Base-by-base conservation (phyloP, 37 sponge, comb jelly and placozoan species). In the Beroe forskalii region DNA sequence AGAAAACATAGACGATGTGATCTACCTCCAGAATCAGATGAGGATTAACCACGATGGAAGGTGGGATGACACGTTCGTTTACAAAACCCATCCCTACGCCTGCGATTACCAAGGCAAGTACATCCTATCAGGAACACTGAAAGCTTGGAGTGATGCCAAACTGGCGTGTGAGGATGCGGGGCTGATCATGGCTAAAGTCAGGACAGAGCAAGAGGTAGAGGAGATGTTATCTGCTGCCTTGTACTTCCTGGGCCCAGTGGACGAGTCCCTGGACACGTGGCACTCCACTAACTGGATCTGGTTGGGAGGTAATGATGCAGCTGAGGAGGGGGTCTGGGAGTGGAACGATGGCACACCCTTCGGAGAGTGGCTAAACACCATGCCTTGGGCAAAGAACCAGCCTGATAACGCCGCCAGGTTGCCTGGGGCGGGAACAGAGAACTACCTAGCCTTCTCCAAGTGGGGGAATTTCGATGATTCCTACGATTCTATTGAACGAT, bases 91-190 rank as follows among this genome's bases (percentile, higher is more conserved):
- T 37, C 76, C 76, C 40, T 72, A 72, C 76, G 76, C 76, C 8
- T 72, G 76, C 31, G 76, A 72, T 22, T 72, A 72, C 40, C 76
- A 72, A 22, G 76, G 76, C 1, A 72, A 72, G 27, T 72, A 72
- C 22, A 72, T 72, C 40, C 37, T 72, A 4, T 72, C 76, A 17
- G 76, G 37, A 1, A 72, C 37, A 33, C 40, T 4, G 6, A 72
- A 72, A 27, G 27, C 76, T 37, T 72, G 76, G 76, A 32, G 40
- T 22, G 40, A 72, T 31, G 40, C 40, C 40, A 72, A 72, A 72
- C 22, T 8, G 19, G 76, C 19, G 14, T 72, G 76, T 36, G 76
- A 72, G 8, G 38, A 17, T 38, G 76, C 76, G 8, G 76, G 76
- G 3, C 40, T 72, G 38, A 36, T 20, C 19, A 17, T 72, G 22